Percentiles rank a stretch among this genome's conserved stretches.
Conservation (phyloP, 1,140 invertebrate species). For the Drosophila lini region DNA sequence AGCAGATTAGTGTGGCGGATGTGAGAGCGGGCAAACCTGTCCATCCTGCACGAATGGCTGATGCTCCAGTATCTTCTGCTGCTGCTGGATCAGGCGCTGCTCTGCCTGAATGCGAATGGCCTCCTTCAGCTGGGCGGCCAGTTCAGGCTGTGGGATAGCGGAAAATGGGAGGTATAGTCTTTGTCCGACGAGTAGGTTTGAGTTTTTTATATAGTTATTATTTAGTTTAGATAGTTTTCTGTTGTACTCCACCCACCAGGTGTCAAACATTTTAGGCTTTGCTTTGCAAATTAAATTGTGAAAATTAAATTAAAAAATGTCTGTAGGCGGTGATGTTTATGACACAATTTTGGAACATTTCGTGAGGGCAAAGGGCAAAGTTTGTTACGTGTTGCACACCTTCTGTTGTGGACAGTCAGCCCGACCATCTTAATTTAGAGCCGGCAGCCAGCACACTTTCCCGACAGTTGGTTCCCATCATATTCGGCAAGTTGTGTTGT, state of each 20-base stretch:
- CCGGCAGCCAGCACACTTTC: slow-evolving; percentile 63
- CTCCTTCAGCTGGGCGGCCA: slow-evolving; percentile 81
- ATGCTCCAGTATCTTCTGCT: slow-evolving; percentile 82
- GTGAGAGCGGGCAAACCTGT: slow-evolving; percentile 64
- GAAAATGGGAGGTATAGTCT: background rate
- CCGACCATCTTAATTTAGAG: background rate
- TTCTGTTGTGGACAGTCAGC: slow-evolving; percentile 25
- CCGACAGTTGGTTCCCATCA: slow-evolving; percentile 39
- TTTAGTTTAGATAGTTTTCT: too few species aligned
- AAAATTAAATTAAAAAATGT: slow-evolving; percentile 9
- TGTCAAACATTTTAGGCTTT: background rate
- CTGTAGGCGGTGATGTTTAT: background rate
- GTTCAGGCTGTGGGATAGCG: slow-evolving; percentile 57
- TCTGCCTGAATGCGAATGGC: slow-evolving; percentile 84
- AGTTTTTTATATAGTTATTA: too few species aligned
- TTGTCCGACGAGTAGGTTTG: too few species aligned
- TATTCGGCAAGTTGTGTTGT: slow-evolving; percentile 32
- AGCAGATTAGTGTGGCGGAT: background rate
- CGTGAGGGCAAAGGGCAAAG: slow-evolving; percentile 11
- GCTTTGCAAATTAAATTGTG: background rate
- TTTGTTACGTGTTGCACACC: slow-evolving; percentile 11
- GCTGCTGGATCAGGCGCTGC: slow-evolving; percentile 79
- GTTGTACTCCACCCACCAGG: background rate
- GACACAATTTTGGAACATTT: slow-evolving; percentile 9
- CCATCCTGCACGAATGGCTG: slow-evolving; percentile 83